Base-by-base conservation (phyloP, 2,888 invertebrate species). In the Notocelia uddmanniana region DNA sequence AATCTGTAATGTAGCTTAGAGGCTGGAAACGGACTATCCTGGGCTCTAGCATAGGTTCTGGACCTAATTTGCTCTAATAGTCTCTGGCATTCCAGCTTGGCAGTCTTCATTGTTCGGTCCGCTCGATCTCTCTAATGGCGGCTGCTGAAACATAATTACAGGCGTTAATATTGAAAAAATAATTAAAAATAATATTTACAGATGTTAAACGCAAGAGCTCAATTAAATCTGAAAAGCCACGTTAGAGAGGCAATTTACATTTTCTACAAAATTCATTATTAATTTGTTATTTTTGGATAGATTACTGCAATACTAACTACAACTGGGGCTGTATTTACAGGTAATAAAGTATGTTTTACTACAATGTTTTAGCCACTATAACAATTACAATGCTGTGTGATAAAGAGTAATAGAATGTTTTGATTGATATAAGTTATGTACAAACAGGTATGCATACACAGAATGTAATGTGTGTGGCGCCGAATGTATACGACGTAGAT, bases 101-200 rank as follows among this genome's bases (percentile, higher is more conserved):
- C 86, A 86, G 85, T 85, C 86, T 85, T 85, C 83, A 90, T 80
- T 84, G 80, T 83, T 87, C 81, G 80, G 80, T 83, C 85, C 88
- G 85, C 89, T 82, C 87, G 82, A 50, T 79, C 85, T 82, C 80
- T 76, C 84, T 93, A 93, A 80, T 93, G 93, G 91, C 93, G 93
- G 93, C 93, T 93, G 89, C 86, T 89, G 90, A 34, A 81, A 86
- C 55, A 68, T 50, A 72, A 10, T 48, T 18, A 55, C 37, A 21
- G 10, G 26, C 19, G 11, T 68, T 68, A 72, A 57, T 57, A 68
- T 63, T 60, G 34, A 37, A 19, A 34, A 54, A 6, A 19, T 37
- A 0, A 0, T 54, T 31, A 45, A 18, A 57, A 21, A 13, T 3
- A 19, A n/a, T 64, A 58, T 64, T 58, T 64, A 70, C 58, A 57